Evolutionary conservation across 2,797 vertebrate species (phyloP), one percentile per base, ranked within the genome.

Genomic region (Phataginus tetradactyla): DNA sequence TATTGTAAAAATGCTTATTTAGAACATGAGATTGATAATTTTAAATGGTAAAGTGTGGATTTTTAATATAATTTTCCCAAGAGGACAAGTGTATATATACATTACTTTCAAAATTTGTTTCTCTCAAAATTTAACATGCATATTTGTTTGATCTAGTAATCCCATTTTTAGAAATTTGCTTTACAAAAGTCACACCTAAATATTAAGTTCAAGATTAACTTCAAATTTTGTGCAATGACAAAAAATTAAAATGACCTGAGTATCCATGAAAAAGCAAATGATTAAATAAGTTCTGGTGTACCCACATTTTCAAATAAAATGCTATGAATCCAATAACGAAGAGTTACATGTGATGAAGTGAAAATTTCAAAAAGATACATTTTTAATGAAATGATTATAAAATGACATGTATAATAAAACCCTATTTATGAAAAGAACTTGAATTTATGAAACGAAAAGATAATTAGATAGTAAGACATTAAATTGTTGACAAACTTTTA

Each of bases 391-490:
- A 95, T 92, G 1, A 1, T 88, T 84, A 13, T 86, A 12, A 74
- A 97, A 78, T 94, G 95, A 93, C 11, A 34, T 32, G 13, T 25
- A 75, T 15, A 96, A 95, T 69, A 49, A 42, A 87, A 25, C 39
- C 2, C 61, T 21, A 49, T 10, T 15, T n/a, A 86, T 79, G 13
- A 20, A 96, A 49, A 90, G 29, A n/a, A 86, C 4, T 88, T 88
- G 51, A 93, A 12, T 72, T 93, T 86, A 27, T 80, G 29, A 63
- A 91, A 14, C 64, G 5, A 80, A 91, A 91, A 90, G 0, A 5
- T n/a, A 42, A 17, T 94, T 57, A 79, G 23, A 51, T 42, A 78
- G 61, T 39, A 94, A 0, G 4, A 86, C 90, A 64, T 55, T 83
- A 84, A 83, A 72, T 59, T 68, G 27, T 53, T 92, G 13, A 66